phyloP scores from a whole-genome alignment of 1,140 invertebrate genomes.

The Bombus superbus region DNA sequence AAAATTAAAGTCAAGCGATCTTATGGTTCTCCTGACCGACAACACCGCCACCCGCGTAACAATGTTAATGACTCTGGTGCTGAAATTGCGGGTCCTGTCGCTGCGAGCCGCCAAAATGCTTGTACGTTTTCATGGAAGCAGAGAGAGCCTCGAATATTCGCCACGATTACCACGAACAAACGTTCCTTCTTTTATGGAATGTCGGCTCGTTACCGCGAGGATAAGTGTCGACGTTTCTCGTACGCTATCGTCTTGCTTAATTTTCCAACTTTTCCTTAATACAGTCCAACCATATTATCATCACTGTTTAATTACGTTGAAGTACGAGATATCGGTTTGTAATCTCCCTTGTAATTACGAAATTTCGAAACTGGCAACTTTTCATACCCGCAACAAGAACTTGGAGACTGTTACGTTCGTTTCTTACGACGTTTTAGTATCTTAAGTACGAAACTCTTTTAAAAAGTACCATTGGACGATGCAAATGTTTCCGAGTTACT shows the following conservation, averaged over 20 bases:
- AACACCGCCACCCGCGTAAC: slow-evolving; percentile 76
- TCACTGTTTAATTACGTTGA: background rate
- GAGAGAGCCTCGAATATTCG: background rate
- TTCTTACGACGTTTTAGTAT: background rate
- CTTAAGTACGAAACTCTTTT: background rate
- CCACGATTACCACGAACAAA: background rate
- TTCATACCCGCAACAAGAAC: background rate
- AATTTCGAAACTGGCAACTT: background rate
- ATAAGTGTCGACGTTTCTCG: background rate
- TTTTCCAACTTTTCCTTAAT: background rate
- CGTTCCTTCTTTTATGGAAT: slow-evolving; percentile 1
- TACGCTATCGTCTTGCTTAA: background rate
- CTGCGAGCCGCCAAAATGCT: slow-evolving; percentile 22
- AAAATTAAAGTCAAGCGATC: slow-evolving; percentile 80
- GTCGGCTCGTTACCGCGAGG: slow-evolving; percentile 12
- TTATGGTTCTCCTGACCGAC: slow-evolving; percentile 72
- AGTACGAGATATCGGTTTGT: no score
- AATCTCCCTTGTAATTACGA: background rate
- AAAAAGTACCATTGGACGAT: no score
- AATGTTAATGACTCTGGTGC: slow-evolving; percentile 76
- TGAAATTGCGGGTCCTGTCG: slow-evolving; percentile 72
- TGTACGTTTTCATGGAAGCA: slow-evolving; percentile 13
- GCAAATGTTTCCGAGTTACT: background rate
- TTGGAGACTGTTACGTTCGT: background rate
- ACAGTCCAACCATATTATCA: background rate